A percentile compares a stretch with the other conserved stretches of the same genome.
phyloP scores from a whole-genome alignment of 2,797 vertebrate species.

The Austrolebias charrua region DNA sequence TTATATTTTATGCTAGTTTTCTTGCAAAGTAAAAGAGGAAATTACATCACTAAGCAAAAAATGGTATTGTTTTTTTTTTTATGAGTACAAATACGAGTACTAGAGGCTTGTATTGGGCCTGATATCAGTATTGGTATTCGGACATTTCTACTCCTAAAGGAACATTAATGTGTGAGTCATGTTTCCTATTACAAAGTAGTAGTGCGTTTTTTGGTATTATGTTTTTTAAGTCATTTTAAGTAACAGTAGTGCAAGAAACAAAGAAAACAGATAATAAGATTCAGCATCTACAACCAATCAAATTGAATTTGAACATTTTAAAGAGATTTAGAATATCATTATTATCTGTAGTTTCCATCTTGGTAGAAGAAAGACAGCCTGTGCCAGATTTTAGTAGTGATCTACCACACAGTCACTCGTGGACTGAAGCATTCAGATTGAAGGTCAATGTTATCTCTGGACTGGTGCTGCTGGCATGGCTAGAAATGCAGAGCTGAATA shows the following conservation, averaged over 20 bases:
- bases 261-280: not conserved
- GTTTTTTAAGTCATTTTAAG: not conserved
- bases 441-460: not conserved
- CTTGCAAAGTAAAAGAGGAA: no score
- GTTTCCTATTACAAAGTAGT: not conserved
- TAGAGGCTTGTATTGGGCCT: no score
- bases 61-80: no score
- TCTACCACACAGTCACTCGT: constrained; percentile 8
- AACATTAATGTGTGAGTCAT: not conserved
- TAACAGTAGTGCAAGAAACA: not conserved
- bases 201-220: not conserved
- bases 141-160: no score
- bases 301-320: not conserved
- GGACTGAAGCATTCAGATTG: not conserved
- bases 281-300: not conserved
- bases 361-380: not conserved
- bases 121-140: no score
- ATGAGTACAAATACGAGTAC: no score
- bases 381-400: constrained; percentile 1
- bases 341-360: constrained; percentile 1
- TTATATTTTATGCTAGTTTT: no score
- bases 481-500: constrained; percentile 51
- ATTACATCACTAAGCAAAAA: no score
- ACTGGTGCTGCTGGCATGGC: constrained; percentile 3
- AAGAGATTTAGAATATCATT: not conserved